phyloP scores from a whole-genome alignment of 2,888 invertebrate species.

The Hoplodrina ambigua region DNA sequence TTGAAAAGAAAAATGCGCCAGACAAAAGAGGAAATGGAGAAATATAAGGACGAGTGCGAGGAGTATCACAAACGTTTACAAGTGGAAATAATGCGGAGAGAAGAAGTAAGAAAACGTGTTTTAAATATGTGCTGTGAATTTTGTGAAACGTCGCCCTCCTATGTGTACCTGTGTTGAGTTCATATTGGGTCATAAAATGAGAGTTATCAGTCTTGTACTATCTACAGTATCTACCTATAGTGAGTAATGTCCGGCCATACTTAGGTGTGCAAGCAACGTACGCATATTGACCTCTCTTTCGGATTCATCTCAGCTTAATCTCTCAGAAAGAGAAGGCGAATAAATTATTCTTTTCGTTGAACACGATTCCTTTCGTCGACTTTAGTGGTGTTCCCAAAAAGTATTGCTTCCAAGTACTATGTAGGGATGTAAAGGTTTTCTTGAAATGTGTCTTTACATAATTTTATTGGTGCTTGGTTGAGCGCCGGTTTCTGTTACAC shows the following conservation, averaged over 20 bases:
- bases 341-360: slow-evolving; percentile 79
- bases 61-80: slow-evolving; percentile 98
- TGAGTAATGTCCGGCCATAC: slow-evolving; percentile 91
- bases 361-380: slow-evolving; percentile 76
- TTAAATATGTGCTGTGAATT: slow-evolving; percentile 81
- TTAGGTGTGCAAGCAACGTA: slow-evolving; percentile 90
- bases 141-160: slow-evolving; percentile 72
- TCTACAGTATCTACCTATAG: slow-evolving; percentile 90
- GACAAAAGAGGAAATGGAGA: slow-evolving; percentile 99
- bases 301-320: slow-evolving; percentile 75
- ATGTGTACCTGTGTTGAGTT: slow-evolving; percentile 76
- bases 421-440: slow-evolving; percentile 65
- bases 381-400: slow-evolving; percentile 76
- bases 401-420: slow-evolving; percentile 64
- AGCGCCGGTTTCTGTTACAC: slow-evolving; percentile 81
- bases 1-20: slow-evolving; percentile 99
- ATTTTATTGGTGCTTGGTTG: slow-evolving; percentile 71
- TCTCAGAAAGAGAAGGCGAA: slow-evolving; percentile 81
- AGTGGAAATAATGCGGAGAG: slow-evolving; percentile 98
- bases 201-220: slow-evolving; percentile 85
- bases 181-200: slow-evolving; percentile 72
- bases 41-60: slow-evolving; percentile 99
- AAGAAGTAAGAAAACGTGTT: slow-evolving; percentile 96
- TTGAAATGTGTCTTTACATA: slow-evolving; percentile 69
- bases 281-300: slow-evolving; percentile 89